Evolutionary conservation across 1,140 invertebrate species (phyloP).

Genomic region (Procambarus clarkii): DNA sequence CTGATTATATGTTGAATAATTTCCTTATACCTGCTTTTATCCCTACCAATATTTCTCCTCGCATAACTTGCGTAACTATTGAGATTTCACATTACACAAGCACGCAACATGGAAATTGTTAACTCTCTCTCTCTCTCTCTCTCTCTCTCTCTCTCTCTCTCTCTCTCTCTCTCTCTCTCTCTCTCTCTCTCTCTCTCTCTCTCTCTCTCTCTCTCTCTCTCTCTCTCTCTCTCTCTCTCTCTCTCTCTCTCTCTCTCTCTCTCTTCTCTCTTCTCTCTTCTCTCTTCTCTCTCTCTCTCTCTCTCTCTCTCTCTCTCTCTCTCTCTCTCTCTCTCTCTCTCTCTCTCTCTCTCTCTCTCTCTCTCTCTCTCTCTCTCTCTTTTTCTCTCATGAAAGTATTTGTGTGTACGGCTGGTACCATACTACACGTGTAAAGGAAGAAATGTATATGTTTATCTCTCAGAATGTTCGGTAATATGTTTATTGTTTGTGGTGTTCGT

Average conservation of each 20-base stretch:
- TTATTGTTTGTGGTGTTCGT: no score
- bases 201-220: no score
- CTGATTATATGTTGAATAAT: neutral
- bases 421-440: no score
- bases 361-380: constrained; percentile 13
- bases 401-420: no score
- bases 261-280: neutral
- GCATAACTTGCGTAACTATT: neutral
- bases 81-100: neutral
- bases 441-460: no score
- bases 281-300: neutral
- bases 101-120: neutral
- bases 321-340: neutral
- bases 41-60: neutral
- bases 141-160: no score
- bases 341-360: neutral
- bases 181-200: no score
- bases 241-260: no score
- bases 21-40: neutral
- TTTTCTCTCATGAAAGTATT: neutral
- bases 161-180: no score
- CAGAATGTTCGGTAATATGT: no score
- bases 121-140: neutral
- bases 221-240: neutral
- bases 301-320: neutral